Conservation (phyloP, 2,797 vertebrate species). For the Tokudaia muenninki region DNA sequence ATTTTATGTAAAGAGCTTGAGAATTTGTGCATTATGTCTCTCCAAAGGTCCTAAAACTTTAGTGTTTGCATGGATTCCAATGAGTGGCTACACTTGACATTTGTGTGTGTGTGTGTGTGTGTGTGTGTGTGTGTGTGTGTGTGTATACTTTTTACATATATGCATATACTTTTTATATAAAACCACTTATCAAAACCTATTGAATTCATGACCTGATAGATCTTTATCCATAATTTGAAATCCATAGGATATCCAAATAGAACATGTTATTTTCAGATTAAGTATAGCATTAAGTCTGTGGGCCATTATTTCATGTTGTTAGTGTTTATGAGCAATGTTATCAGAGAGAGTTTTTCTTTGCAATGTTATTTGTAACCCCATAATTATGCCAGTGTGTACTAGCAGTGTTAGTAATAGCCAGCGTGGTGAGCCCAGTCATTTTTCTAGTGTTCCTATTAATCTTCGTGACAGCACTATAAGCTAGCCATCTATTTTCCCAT, state of each 20-base stretch:
- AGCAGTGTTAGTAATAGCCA: neutral
- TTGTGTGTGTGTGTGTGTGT: neutral
- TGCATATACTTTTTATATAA: neutral
- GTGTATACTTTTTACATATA: neutral
- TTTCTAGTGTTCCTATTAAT: neutral
- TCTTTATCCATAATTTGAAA: conserved; percentile 37
- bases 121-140: too few relatives aligned
- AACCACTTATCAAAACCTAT: neutral
- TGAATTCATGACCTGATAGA: neutral
- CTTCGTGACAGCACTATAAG: neutral
- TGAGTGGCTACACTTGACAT: neutral
- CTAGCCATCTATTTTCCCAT: neutral
- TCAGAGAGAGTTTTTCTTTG: conserved; percentile 13
- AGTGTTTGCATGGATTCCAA: neutral
- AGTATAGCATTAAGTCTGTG: neutral
- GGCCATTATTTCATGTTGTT: neutral
- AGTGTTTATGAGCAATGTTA: neutral
- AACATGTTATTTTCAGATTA: neutral
- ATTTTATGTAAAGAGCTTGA: neutral
- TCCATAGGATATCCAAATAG: conserved; percentile 2
- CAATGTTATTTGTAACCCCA: neutral
- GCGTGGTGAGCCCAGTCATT: neutral
- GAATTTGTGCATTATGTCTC: neutral
- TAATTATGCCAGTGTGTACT: conserved; percentile 1
- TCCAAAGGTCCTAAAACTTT: neutral